Base-by-base conservation (phyloP, 1,140 invertebrate genomes). In the Aphaenogaster rudis region DNA sequence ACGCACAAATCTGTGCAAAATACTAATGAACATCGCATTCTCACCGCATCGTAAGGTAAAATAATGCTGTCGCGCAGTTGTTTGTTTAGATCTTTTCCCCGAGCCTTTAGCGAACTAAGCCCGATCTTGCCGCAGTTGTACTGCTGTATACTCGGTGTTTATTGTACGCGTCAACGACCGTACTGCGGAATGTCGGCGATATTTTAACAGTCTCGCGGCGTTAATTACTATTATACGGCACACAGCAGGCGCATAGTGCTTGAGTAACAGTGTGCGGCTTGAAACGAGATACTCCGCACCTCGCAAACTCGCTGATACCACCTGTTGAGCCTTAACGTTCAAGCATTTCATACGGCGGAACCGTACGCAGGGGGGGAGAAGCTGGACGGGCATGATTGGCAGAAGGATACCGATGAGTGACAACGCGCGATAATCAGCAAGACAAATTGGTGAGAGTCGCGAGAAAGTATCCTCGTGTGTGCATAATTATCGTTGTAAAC, bases 261-360 rank as follows among this genome's bases (percentile, higher is more conserved):
- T 88, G 89, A 91, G 84, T 91, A 91, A 91, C 90, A 88, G 89
- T 88, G 90, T 91, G 90, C 61, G 78, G 89, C 74, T 85, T 91
- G 90, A 91, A 91, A 91, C 89, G 90, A 88, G 90, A 91, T 91
- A 91, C 89, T 91, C 90, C 77, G 80, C 90, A 88, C 90, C 89
- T 91, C 89, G 36, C 67, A 21, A 74, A 80, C 79, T 81, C 71
- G 79, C 54, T 81, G 87, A 91, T 91, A 91, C 90, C 89, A 91
- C 90, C 89, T 91, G 90, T 91, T 91, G 89, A 80, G 90, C 33
- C 36, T 87, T 87, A 91, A 86, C 89, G 57, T 91, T 54, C 66
- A 82, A 80, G 74, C 79, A 88, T 91, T 91, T 91, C 90, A 64
- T 84, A 80, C 84, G 50, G 80, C 36, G 69, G n/a, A 39, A 5